A percentile compares a stretch with the other conserved stretches of the same genome.
Evolutionary conservation across 2,113 vertebrate species (phyloP).

Genomic region (Rhinolophus ferrumequinum): DNA sequence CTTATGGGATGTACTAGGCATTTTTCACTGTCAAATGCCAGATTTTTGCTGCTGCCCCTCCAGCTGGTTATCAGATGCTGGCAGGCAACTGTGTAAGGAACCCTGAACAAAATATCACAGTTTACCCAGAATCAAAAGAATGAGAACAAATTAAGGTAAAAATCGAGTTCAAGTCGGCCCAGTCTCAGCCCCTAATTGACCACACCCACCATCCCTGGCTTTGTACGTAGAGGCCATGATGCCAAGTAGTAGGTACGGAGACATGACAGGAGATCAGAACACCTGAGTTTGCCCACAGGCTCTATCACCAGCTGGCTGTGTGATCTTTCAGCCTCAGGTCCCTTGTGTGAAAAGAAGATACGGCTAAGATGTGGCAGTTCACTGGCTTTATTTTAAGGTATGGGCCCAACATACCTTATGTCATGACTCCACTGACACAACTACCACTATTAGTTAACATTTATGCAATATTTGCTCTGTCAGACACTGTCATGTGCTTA

Average conservation of each 20-base stretch:
- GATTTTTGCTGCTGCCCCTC: conserved; percentile 44
- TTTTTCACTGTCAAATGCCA: conserved; percentile 45
- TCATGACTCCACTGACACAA: not conserved
- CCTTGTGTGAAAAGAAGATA: not conserved
- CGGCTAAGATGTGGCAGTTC: not conserved
- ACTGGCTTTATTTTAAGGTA: not conserved
- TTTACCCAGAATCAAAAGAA: conserved; percentile 46
- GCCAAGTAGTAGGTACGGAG: not conserved
- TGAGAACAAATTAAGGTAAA: conserved; percentile 48
- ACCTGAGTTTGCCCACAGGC: not conserved
- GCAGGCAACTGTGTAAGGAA: not conserved
- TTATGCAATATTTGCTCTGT: not conserved
- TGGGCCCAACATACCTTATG: not conserved
- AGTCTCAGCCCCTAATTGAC: not conserved
- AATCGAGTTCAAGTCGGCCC: conserved; percentile 30
- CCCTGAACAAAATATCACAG: not conserved
- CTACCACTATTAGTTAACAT: not conserved
- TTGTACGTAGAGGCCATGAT: not conserved
- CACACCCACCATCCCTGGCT: not conserved
- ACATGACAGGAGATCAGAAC: not conserved
- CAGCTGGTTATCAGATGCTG: conserved; percentile 54
- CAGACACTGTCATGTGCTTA: not conserved
- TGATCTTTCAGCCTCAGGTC: not conserved
- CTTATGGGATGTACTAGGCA: not conserved
- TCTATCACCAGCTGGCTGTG: not conserved